Conservation (phyloP, 2,797 vertebrate genomes). For the Pelodytes ibericus region DNA sequence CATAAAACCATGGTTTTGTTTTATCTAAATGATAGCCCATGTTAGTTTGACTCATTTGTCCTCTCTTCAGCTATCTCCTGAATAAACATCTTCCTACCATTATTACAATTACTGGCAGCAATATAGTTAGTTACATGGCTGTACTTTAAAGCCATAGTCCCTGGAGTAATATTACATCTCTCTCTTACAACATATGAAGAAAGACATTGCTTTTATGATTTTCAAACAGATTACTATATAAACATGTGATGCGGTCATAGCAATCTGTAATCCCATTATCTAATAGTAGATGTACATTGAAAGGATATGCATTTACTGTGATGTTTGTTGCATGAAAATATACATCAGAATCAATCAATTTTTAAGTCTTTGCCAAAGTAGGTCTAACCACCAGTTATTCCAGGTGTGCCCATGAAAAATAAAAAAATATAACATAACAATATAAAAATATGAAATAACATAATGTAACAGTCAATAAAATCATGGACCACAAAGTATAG, state of each 20-base stretch:
- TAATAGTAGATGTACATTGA: background rate
- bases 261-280: background rate
- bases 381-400: no score
- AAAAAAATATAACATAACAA: no score
- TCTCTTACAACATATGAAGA: background rate
- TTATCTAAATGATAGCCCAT: conserved; percentile 2
- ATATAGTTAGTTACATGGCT: background rate
- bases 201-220: background rate
- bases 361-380: no score
- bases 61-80: conserved; percentile 13
- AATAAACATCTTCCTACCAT: conserved; percentile 6
- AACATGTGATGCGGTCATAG: background rate
- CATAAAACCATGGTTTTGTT: background rate
- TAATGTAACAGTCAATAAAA: no score
- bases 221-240: background rate
- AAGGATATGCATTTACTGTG: background rate
- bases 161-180: background rate
- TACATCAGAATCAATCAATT: no score
- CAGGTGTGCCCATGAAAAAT: no score
- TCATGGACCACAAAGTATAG: no score
- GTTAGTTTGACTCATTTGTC: conserved; percentile 24
- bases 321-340: no score
- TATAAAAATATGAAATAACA: no score
- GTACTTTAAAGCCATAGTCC: conserved; percentile 1
- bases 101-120: background rate